Conservation (phyloP, 2,888 invertebrate species). For the Euphydryas editha region DNA sequence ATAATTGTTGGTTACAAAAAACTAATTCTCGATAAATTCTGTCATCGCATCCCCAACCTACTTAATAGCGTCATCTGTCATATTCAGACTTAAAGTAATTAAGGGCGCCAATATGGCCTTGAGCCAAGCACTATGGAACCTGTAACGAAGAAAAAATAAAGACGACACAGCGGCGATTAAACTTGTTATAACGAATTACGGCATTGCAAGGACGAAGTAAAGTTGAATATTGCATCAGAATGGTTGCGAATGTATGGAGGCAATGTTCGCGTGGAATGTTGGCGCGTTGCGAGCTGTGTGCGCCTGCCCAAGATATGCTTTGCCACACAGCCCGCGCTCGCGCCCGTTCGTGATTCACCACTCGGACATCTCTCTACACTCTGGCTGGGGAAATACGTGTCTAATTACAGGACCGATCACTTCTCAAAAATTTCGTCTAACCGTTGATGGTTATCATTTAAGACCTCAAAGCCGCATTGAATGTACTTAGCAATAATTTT, state of each 20-base stretch:
- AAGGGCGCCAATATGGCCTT: constrained; percentile 74
- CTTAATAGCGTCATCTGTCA: constrained; percentile 59
- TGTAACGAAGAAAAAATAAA: constrained; percentile 71
- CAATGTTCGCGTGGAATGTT: constrained; percentile 80
- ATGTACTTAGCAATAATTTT: constrained; percentile 55
- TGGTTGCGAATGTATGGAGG: constrained; percentile 71
- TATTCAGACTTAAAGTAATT: constrained; percentile 63
- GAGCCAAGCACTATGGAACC: constrained; percentile 63
- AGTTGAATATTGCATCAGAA: constrained; percentile 83
- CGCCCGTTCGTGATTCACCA: constrained; percentile 64
- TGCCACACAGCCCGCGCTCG: constrained; percentile 46
- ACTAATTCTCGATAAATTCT: constrained; percentile 34
- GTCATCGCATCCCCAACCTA: constrained; percentile 49
- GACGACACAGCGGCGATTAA: constrained; percentile 72
- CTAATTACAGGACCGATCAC: constrained; percentile 53
- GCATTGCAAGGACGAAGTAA: constrained; percentile 84
- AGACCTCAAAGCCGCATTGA: constrained; percentile 46
- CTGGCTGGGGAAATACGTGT: constrained; percentile 71
- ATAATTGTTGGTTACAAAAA: constrained; percentile 22
- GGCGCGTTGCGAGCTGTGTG: constrained; percentile 53
- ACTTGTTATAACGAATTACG: constrained; percentile 82
- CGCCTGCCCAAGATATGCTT: constrained; percentile 51
- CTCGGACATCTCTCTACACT: constrained; percentile 55
- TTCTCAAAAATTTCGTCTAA: constrained; percentile 54
- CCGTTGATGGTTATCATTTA: constrained; percentile 37